These are phyloP conservation scores for Babyrousa celebensis DNA, from an alignment of 2,797 vertebrate species.

Conservation along the genomic window DNA sequence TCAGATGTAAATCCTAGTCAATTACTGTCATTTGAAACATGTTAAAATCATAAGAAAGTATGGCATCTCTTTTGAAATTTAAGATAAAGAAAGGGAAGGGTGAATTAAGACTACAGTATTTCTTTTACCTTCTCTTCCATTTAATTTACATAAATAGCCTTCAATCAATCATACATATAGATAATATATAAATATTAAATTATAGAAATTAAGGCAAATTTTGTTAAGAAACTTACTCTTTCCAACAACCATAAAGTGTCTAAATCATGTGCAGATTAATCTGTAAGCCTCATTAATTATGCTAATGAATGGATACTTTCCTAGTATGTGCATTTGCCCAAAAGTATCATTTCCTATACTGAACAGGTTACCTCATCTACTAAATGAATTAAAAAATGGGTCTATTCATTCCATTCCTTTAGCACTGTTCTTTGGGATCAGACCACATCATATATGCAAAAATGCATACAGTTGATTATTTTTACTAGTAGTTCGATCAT, in stretches of 20 bases:
- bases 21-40: background rate
- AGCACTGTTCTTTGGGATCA: background rate
- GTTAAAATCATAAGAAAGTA: background rate
- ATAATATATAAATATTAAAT: constrained; percentile 26
- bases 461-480: background rate
- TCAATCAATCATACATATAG: background rate
- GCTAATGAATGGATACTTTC: background rate
- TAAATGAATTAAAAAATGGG: background rate
- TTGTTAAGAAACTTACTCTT: background rate
- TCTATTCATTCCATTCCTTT: background rate
- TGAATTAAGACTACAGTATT: background rate
- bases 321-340: background rate
- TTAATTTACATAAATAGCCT: constrained; percentile 40
- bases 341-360: background rate
- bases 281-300: constrained; percentile 13
- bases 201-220: constrained; percentile 15
- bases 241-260: constrained; percentile 12
- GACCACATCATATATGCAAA: background rate
- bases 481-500: background rate
- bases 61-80: constrained; percentile 47
- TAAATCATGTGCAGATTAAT: constrained; percentile 32
- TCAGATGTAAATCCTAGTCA: background rate
- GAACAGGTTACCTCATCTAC: background rate
- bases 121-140: background rate
- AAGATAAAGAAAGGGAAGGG: constrained; percentile 16